phyloP scores from a whole-genome alignment of 2,888 invertebrate genomes.

The Synergus itoensis region DNA sequence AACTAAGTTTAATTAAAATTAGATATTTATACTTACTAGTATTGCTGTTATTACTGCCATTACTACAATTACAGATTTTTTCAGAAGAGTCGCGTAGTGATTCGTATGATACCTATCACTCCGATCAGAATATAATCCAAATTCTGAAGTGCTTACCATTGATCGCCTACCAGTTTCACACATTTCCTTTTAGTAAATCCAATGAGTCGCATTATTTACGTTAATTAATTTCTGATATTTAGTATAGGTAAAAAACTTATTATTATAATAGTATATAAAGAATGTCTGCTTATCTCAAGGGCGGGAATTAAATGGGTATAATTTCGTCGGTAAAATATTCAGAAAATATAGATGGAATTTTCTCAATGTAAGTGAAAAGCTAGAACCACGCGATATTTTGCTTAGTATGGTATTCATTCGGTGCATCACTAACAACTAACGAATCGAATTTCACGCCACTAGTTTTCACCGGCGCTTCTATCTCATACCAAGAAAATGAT shows the following conservation, averaged over 20 bases:
- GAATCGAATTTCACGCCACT: constrained; percentile 51
- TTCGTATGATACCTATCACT: constrained; percentile 68
- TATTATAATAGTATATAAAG: too few relatives aligned
- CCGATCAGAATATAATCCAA: constrained; percentile 75
- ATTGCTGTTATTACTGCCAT: constrained; percentile 74
- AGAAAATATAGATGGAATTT: not conserved
- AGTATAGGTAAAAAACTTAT: too few relatives aligned
- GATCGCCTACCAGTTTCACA: constrained; percentile 65
- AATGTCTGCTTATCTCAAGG: not conserved
- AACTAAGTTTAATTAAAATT: not conserved
- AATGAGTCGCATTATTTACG: not conserved
- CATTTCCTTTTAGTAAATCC: constrained; percentile 43
- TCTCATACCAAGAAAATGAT: constrained; percentile 66
- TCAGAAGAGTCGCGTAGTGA: constrained; percentile 67
- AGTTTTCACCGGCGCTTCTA: constrained; percentile 71
- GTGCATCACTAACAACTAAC: constrained; percentile 61
- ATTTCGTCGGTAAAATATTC: not conserved
- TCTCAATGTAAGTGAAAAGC: not conserved
- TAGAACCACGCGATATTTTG: not conserved
- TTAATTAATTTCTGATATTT: not conserved
- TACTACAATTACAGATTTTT: constrained; percentile 71
- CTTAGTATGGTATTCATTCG: constrained; percentile 59
- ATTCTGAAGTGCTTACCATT: constrained; percentile 74
- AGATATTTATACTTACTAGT: constrained; percentile 67
- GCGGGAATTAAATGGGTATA: not conserved